These are phyloP conservation scores for Papilio protenor DNA, from an alignment of 2,888 invertebrate genomes.

Conservation along the genomic window DNA sequence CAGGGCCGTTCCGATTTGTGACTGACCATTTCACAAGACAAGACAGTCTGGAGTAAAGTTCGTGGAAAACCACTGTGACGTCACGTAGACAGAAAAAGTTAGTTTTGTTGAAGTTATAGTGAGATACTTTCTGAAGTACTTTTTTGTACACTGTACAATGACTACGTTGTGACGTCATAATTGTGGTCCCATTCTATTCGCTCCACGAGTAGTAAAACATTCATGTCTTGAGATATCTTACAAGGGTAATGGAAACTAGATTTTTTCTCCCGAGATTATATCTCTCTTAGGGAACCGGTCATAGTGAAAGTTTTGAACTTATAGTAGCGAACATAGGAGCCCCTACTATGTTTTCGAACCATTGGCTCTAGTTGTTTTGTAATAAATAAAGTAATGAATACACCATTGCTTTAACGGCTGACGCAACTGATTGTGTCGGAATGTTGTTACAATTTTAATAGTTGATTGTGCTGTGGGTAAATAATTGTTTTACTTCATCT, in stretches of 20 bases:
- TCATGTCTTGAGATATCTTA: neutral
- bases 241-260: neutral
- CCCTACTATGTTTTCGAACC: neutral
- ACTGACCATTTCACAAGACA: conserved; percentile 22
- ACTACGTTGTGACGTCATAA: neutral
- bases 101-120: neutral
- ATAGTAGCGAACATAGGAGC: neutral
- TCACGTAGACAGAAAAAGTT: neutral
- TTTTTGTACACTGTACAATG: neutral
- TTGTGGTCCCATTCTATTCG: neutral
- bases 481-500: neutral
- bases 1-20: conserved; percentile 24
- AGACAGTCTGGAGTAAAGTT: conserved; percentile 9
- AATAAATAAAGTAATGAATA: neutral
- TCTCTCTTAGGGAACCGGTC: neutral
- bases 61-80: conserved; percentile 20
- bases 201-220: neutral
- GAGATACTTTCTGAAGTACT: neutral
- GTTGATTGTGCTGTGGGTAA: neutral
- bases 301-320: neutral
- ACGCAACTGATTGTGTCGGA: conserved; percentile 12
- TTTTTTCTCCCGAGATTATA: neutral
- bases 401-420: neutral
- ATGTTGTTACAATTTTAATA: conserved; percentile 10
- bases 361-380: neutral